A percentile compares a stretch with the other conserved stretches of the same genome.
Evolutionary conservation across 2,888 invertebrate species (phyloP).

Genomic region (Cantharis flavilabris): DNA sequence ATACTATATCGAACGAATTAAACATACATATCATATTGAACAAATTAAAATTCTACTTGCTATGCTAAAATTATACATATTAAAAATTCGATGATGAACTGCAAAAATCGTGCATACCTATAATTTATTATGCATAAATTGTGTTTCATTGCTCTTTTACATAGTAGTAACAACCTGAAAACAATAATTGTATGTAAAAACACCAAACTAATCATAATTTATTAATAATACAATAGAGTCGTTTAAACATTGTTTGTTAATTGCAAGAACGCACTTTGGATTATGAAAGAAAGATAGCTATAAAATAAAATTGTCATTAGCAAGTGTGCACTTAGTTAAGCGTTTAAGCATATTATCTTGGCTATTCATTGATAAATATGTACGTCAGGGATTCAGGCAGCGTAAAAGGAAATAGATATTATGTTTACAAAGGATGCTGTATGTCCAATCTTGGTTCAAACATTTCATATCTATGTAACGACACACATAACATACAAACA

Average conservation of each 20-base stretch:
- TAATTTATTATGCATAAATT: background rate
- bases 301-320: background rate
- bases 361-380: background rate
- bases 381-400: background rate
- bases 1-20: too few species aligned
- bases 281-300: constrained; percentile 13
- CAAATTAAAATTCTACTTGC: background rate
- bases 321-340: background rate
- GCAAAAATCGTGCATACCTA: background rate
- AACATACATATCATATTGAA: too few species aligned
- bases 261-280: constrained; percentile 19
- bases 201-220: constrained; percentile 4
- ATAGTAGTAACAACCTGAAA: background rate
- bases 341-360: background rate
- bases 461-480: constrained; percentile 21
- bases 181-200: constrained; percentile 1
- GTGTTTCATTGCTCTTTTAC: background rate
- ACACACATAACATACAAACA: constrained; percentile 9
- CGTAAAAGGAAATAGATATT: background rate
- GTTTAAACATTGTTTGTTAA: constrained; percentile 18
- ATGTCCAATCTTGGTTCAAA: background rate
- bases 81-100: background rate
- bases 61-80: background rate
- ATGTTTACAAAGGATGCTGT: background rate
- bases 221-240: constrained; percentile 12